These are phyloP conservation scores for Phymastichus coffea DNA, from an alignment of 1,140 invertebrate species.

Conservation along the genomic window DNA sequence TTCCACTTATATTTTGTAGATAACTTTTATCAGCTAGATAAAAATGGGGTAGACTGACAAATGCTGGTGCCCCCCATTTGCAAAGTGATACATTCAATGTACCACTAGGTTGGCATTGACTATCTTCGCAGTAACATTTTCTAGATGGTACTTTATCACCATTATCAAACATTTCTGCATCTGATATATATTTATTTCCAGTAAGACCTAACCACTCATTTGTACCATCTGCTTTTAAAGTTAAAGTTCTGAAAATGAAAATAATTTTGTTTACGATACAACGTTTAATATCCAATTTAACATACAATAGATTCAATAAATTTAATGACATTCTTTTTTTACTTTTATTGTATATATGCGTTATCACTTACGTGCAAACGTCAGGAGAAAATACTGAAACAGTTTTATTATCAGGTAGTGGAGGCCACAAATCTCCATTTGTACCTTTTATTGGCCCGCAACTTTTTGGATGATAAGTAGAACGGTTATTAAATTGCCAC, in stretches of 20 bases:
- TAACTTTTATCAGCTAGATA: conserved; percentile 74
- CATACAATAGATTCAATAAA: neutral
- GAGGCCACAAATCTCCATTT: conserved; percentile 77
- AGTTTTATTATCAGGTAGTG: conserved; percentile 58
- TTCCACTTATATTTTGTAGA: conserved; percentile 63
- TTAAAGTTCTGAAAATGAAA: conserved; percentile 44
- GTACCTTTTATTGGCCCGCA: conserved; percentile 70
- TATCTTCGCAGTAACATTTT: conserved; percentile 57
- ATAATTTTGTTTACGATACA: neutral
- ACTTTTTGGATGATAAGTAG: conserved; percentile 58
- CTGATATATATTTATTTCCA: conserved; percentile 64
- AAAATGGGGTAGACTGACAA: conserved; percentile 85
- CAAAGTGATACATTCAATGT: conserved; percentile 70
- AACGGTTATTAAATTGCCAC: conserved; percentile 67
- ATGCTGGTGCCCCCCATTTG: conserved; percentile 74
- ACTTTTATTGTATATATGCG: conserved; percentile 9
- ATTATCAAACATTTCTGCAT: conserved; percentile 66
- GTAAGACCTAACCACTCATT: conserved; percentile 55
- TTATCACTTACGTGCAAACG: conserved; percentile 62
- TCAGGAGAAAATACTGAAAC: conserved; percentile 70
- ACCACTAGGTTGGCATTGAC: conserved; percentile 57
- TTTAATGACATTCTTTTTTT: neutral
- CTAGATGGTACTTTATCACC: conserved; percentile 64
- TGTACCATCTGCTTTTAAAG: conserved; percentile 43
- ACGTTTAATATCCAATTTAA: conserved; percentile 14